Percentiles rank a stretch among this genome's conserved stretches.
phyloP scores from a whole-genome alignment of 23 tunicate genomes.

The Clavelina lepadiformis region DNA sequence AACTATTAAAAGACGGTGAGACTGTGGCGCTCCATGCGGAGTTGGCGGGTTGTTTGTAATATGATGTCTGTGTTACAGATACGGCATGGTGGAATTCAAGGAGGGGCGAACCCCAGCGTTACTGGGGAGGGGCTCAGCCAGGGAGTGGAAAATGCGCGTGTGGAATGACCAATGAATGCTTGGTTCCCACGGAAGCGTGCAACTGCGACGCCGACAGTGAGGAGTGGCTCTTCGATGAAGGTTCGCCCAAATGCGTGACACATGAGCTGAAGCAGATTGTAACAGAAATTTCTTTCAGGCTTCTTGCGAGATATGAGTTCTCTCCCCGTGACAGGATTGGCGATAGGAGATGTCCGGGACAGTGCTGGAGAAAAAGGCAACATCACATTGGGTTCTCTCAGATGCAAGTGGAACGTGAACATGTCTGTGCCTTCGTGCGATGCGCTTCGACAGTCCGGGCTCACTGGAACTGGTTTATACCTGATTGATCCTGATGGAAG shows the following conservation, averaged over 20 bases:
- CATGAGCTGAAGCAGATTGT: not conserved
- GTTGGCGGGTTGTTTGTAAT: no score
- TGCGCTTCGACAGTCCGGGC: constrained; percentile 66
- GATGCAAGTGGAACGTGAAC: constrained; percentile 87
- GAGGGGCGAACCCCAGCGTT: constrained; percentile 46
- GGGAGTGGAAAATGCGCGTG: constrained; percentile 90
- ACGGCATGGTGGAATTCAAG: constrained; percentile 98
- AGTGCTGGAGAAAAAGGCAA: constrained; percentile 79
- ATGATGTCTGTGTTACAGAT: constrained; percentile 30
- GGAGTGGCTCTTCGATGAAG: constrained; percentile 87
- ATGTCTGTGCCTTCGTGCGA: constrained; percentile 76
- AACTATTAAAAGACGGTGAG: constrained; percentile 81
- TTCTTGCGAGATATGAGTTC: constrained; percentile 51
- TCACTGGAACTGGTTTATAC: constrained; percentile 58
- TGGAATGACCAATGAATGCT: constrained; percentile 58
- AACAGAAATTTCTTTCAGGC: constrained; percentile 22
- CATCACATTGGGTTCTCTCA: constrained; percentile 69
- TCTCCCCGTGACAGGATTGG: constrained; percentile 70
- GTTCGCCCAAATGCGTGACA: constrained; percentile 13
- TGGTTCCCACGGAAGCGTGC: constrained; percentile 58
- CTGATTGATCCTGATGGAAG: constrained; percentile 57
- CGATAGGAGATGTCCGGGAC: constrained; percentile 79
- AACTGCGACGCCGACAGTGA: constrained; percentile 96
- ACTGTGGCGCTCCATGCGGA: no score
- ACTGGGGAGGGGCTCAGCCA: constrained; percentile 95